Percentiles rank a stretch among this genome's conserved stretches.
Evolutionary conservation across 2,113 vertebrate genomes (phyloP).

Genomic region (Clarias macrocephalus): DNA sequence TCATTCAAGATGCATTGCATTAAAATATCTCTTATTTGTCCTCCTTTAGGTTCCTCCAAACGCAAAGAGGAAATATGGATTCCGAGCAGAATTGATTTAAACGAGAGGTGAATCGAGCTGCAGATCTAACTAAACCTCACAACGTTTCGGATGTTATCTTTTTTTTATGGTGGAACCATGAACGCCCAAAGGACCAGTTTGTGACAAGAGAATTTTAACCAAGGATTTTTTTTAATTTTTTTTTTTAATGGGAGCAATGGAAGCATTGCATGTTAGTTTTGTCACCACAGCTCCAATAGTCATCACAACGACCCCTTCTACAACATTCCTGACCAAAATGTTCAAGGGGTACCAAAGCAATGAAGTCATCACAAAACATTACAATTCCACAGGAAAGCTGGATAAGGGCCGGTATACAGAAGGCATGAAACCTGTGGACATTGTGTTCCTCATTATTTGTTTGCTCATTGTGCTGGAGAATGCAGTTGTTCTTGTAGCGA

Average conservation of each 20-base stretch:
- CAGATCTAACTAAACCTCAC: background rate
- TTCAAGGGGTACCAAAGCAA: slow-evolving; percentile 74
- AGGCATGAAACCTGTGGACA: slow-evolving; percentile 75
- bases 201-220: slow-evolving; percentile 20
- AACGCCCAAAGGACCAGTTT: slow-evolving; percentile 17
- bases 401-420: slow-evolving; percentile 73
- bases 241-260: slow-evolving; percentile 18
- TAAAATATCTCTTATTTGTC: background rate
- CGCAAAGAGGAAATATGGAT: slow-evolving; percentile 19
- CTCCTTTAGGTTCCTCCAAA: slow-evolving; percentile 13
- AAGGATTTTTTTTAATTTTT: background rate
- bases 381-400: slow-evolving; percentile 88
- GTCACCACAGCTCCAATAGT: slow-evolving; percentile 49
- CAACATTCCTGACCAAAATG: slow-evolving; percentile 62
- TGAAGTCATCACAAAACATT: slow-evolving; percentile 75
- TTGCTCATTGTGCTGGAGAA: slow-evolving; percentile 85
- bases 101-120: background rate
- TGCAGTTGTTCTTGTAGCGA: slow-evolving; percentile 79
- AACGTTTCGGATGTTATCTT: slow-evolving; percentile 3
- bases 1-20: too few species aligned
- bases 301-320: slow-evolving; percentile 20
- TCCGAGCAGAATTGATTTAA: slow-evolving; percentile 35
- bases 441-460: slow-evolving; percentile 81
- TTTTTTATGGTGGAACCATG: slow-evolving; percentile 23
- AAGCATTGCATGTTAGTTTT: slow-evolving; percentile 53